These are phyloP conservation scores for Drosophila fulvimacula DNA, from an alignment of 2,888 invertebrate species.

Conservation along the genomic window DNA sequence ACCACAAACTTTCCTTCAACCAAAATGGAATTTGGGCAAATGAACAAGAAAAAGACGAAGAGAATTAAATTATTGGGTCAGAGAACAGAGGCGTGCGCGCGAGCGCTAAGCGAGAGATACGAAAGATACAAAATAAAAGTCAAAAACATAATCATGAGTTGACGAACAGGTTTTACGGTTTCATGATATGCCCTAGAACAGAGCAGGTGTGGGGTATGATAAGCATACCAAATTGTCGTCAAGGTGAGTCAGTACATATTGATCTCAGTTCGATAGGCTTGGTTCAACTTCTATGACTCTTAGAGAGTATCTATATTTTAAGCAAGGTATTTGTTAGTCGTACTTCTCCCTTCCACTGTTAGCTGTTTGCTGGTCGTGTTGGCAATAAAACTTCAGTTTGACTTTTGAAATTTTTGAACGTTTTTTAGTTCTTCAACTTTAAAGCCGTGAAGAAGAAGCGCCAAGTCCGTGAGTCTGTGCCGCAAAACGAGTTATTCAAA, in stretches of 20 bases:
- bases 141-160: slow-evolving; percentile 68
- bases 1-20: slow-evolving; percentile 68
- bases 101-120: slow-evolving; percentile 61
- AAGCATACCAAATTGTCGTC: not conserved
- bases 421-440: slow-evolving; percentile 47
- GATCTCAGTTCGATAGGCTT: not conserved
- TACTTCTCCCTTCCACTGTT: not conserved
- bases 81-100: slow-evolving; percentile 40
- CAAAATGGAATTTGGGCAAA: slow-evolving; percentile 37
- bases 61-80: slow-evolving; percentile 72
- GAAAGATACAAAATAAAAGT: slow-evolving; percentile 59
- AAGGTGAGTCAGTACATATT: not conserved
- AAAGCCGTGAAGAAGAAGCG: slow-evolving; percentile 64
- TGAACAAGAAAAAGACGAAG: slow-evolving; percentile 18
- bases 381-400: not conserved
- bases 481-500: slow-evolving; percentile 79
- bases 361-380: slow-evolving; percentile 37
- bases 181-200: slow-evolving; percentile 43
- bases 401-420: slow-evolving; percentile 59
- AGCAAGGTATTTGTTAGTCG: no score
- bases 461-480: slow-evolving; percentile 52
- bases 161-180: slow-evolving; percentile 77
- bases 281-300: not conserved
- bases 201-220: slow-evolving; percentile 25
- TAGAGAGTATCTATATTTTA: not conserved